phyloP scores from a whole-genome alignment of 1,140 invertebrate genomes.

The Lordiphosa mommai region DNA sequence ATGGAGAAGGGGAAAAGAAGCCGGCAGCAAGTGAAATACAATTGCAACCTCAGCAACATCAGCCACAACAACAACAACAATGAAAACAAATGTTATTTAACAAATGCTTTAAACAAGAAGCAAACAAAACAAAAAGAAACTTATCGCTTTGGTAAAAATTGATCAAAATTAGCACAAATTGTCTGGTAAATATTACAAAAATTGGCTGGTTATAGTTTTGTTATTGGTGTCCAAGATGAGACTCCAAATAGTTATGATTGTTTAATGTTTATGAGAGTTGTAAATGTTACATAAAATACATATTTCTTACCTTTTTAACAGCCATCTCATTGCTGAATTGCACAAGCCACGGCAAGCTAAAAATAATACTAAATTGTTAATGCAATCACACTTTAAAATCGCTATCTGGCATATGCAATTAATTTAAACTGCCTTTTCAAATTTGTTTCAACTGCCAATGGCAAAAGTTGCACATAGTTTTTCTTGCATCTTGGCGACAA shows the following conservation, averaged over 20 bases:
- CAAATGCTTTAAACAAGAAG: constrained; percentile 22
- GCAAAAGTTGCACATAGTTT: constrained; percentile 22
- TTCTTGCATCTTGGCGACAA: constrained; percentile 23
- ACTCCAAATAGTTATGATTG: too few species aligned
- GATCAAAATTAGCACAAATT: not conserved
- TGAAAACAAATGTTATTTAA: constrained; percentile 65
- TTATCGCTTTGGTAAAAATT: constrained; percentile 33
- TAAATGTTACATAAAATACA: constrained; percentile 6
- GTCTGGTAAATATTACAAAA: too few species aligned
- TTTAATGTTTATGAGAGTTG: not conserved
- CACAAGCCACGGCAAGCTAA: constrained; percentile 11
- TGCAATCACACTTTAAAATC: constrained; percentile 25
- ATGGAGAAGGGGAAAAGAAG: constrained; percentile 39
- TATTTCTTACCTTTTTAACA: constrained; percentile 4
- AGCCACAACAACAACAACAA: constrained; percentile 22
- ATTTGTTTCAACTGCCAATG: constrained; percentile 35
- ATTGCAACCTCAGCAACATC: constrained; percentile 20
- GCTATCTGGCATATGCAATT: constrained; percentile 22
- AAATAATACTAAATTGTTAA: constrained; percentile 6
- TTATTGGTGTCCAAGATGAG: not conserved
- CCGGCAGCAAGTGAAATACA: constrained; percentile 20
- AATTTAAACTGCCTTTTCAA: constrained; percentile 28
- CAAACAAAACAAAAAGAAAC: constrained; percentile 53
- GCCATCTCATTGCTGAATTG: constrained; percentile 4
- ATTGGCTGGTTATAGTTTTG: not conserved